Percentiles rank a stretch among this genome's conserved stretches.
These are phyloP conservation scores for Abrostola tripartita DNA, from an alignment of 2,888 invertebrate species.

Conservation along the genomic window DNA sequence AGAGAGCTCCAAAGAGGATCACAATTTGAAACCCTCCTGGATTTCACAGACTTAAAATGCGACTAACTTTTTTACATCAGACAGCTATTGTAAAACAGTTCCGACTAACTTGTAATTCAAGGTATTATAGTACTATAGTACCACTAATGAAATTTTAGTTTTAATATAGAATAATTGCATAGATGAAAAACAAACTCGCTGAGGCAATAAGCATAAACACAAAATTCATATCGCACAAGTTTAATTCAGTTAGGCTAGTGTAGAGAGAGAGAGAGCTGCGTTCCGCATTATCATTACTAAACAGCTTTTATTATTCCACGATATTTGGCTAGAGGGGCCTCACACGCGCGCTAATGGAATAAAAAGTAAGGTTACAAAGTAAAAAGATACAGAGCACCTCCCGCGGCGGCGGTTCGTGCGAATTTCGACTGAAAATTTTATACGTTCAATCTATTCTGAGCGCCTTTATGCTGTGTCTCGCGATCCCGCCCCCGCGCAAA, in stretches of 20 bases:
- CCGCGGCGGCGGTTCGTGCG: conserved; percentile 85
- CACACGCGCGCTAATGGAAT: conserved; percentile 87
- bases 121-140: conserved; percentile 4
- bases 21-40: conserved; percentile 77
- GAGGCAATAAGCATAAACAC: conserved; percentile 74
- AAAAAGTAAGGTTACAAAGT: conserved; percentile 89
- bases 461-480: conserved; percentile 87
- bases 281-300: conserved; percentile 87
- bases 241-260: conserved; percentile 82
- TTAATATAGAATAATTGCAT: conserved; percentile 59
- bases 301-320: conserved; percentile 87
- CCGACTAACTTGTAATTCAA: conserved; percentile 40
- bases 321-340: conserved; percentile 87
- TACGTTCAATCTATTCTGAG: conserved; percentile 88
- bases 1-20: conserved; percentile 78
- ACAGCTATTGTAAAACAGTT: conserved; percentile 68
- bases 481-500: conserved; percentile 82
- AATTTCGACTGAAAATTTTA: conserved; percentile 88
- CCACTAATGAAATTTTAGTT: conserved; percentile 39
- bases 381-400: conserved; percentile 87
- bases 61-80: conserved; percentile 74
- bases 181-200: conserved; percentile 71
- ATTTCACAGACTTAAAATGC: conserved; percentile 75
- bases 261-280: conserved; percentile 76
- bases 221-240: conserved; percentile 76